Evolutionary conservation across 2,113 vertebrate species (phyloP), one percentile per base, ranked within the genome.

Genomic region (Tachuris rubrigastra): DNA sequence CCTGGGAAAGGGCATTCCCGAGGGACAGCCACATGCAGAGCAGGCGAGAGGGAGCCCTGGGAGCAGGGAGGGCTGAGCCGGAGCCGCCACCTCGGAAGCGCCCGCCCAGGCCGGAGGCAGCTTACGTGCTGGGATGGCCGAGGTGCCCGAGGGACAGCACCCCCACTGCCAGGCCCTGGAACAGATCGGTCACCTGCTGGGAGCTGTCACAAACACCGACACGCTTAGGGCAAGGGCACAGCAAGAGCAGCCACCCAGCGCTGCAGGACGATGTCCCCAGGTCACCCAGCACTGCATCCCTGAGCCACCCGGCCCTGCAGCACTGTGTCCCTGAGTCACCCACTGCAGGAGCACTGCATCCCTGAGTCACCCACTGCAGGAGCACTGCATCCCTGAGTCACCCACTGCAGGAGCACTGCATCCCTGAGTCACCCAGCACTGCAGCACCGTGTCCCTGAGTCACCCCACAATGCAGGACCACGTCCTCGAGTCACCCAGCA

Each of bases 61-160:
- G 47, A 50, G 60, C 84, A n/a, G 81, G 58, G 90, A 80, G 56
- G 53, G 53, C 73, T 21, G 67, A 79, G 80, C 24, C 55, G 13
- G 75, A 69, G 76, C 68, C 74, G 87, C 78, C 94, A 81, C 86
- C 86, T 93, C 2, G 53, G 81, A 44, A 93, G 93, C 63, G 28
- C 89, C 85, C 31, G 15, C 83, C 85, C 86, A 68, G 75, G 81
- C 46, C 5, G 58, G 77, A 68, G 72, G 85, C 89, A 85, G 93
- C 95, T 97, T 97, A 96, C 94, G 92, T 96, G 89, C 90, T 92
- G 27, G 95, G 93, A 25, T 89, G 92, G 95, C 92, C 87, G 68
- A 94, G 85, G 72, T 85, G 95, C 71, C 95, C 94, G 16, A 96
- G 83, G 91, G 96, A 96, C 83, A 95, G 24, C 89, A 94, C 91